Percentiles rank a stretch among this genome's conserved stretches.
Evolutionary conservation across 1,140 invertebrate genomes (phyloP).

Genomic region (Drosophila leontia): DNA sequence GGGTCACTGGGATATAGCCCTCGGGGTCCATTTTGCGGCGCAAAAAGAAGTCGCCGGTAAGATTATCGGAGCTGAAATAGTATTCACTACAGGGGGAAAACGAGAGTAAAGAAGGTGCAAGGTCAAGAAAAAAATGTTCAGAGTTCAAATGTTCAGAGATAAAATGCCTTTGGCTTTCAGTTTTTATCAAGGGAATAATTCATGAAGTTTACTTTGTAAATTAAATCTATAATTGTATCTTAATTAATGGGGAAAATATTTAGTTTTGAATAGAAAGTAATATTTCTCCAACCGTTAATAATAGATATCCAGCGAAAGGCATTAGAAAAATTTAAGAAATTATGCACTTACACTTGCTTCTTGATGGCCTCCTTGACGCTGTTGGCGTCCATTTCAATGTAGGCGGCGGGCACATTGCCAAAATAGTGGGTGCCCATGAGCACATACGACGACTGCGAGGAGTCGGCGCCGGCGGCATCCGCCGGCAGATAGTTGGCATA

Average conservation of each 20-base stretch:
- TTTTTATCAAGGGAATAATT: neutral
- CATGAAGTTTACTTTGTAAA: too few relatives aligned
- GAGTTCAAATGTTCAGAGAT: neutral
- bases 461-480: constrained; percentile 76
- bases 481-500: constrained; percentile 77
- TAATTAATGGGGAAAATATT: too few relatives aligned
- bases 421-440: constrained; percentile 87
- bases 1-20: constrained; percentile 95
- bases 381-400: constrained; percentile 86
- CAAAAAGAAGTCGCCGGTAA: constrained; percentile 97
- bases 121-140: neutral
- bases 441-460: constrained; percentile 85
- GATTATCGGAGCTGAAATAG: constrained; percentile 99
- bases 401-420: constrained; percentile 85
- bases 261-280: too few relatives aligned
- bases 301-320: constrained; percentile 16
- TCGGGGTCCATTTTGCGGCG: constrained; percentile 97
- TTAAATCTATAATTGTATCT: too few relatives aligned
- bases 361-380: constrained; percentile 91
- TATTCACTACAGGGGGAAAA: constrained; percentile 92
- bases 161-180: constrained; percentile 18
- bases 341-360: constrained; percentile 91
- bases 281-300: too few relatives aligned
- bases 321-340: neutral
- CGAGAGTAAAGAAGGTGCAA: neutral